Conservation (phyloP, 1,140 invertebrate genomes). For the Calycopis cecrops region DNA sequence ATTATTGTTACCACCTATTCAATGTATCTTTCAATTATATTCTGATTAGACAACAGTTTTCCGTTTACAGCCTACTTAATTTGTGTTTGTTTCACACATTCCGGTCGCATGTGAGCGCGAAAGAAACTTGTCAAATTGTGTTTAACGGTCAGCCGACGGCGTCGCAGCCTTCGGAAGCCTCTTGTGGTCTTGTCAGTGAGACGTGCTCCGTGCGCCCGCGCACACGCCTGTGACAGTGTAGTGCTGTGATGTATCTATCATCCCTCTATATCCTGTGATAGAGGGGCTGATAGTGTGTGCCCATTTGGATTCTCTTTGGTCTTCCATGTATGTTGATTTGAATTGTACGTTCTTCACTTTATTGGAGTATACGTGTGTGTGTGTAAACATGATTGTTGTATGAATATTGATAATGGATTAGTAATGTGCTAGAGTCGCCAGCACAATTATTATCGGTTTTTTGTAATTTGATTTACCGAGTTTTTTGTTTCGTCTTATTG, state of each 20-base stretch:
- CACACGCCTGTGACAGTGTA: slow-evolving; percentile 33
- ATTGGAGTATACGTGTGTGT: neutral
- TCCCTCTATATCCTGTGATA: slow-evolving; percentile 46
- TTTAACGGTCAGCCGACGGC: slow-evolving; percentile 13
- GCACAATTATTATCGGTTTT: no score
- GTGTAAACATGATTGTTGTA: neutral
- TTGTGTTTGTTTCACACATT: neutral
- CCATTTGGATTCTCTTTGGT: slow-evolving; percentile 29
- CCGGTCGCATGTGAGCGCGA: neutral
- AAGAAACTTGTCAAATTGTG: slow-evolving; percentile 6
- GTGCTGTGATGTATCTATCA: slow-evolving; percentile 40
- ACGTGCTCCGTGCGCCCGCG: slow-evolving; percentile 39
- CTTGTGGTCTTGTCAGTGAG: slow-evolving; percentile 45
- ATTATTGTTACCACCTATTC: no score
- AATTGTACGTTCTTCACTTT: slow-evolving; percentile 24
- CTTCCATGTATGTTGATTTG: slow-evolving; percentile 22
- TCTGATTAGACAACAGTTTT: no score
- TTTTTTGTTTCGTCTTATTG: no score
- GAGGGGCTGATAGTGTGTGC: slow-evolving; percentile 34
- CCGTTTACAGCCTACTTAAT: no score
- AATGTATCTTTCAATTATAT: no score
- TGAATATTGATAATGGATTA: no score
- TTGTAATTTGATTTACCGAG: no score
- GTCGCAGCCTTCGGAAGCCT: slow-evolving; percentile 36
- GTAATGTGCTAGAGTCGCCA: no score